Evolutionary conservation across 2,113 vertebrate genomes (phyloP), one percentile per base, ranked within the genome.

Genomic region (Larimichthys polyactis): DNA sequence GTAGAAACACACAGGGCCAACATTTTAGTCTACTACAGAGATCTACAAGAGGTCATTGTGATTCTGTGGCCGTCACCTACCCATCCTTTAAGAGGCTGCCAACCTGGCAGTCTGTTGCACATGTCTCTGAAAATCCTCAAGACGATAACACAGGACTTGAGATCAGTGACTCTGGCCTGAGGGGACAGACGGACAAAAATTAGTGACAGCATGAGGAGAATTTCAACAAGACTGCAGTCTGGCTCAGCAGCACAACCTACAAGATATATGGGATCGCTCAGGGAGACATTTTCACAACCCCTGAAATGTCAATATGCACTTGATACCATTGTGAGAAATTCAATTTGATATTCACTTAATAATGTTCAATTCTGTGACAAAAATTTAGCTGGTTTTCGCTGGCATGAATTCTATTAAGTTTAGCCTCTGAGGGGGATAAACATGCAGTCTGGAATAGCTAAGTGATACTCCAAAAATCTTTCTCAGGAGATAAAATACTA

Each of bases 111-210:
- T 94, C 96, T 94, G 96, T 96, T 97, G 96, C 97, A 98, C 94
- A 97, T 94, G 94, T 99, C 96, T 84, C 97, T 96, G 77, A 99
- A 96, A 93, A 99, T 96, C 78, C 98, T 96, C 79, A 99, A 92
- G 70, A 99, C 95, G 94, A 99, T 95, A 90, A 99, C 96, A 92
- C 97, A 97, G 89, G 97, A 98, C 90, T 97, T 98, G 92, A 98
- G 94, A 92, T 97, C 96, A 79, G 96, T 96, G 91, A 97, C 97
- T 95, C 97, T 95, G 92, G 97, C 97, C 98, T 99, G 94, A 90
- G 95, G 96, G 64, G 43, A 75, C 46, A 46, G 29, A 74, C 46
- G 63, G 20, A 64, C 29, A 71, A 16, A 71, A 36, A 7, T 75
- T 14, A 73, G 32, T 11, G 57, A 68, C 54, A 46, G 69, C 49